Conservation (phyloP, 2,888 invertebrate species). For the Atherix ibis region DNA sequence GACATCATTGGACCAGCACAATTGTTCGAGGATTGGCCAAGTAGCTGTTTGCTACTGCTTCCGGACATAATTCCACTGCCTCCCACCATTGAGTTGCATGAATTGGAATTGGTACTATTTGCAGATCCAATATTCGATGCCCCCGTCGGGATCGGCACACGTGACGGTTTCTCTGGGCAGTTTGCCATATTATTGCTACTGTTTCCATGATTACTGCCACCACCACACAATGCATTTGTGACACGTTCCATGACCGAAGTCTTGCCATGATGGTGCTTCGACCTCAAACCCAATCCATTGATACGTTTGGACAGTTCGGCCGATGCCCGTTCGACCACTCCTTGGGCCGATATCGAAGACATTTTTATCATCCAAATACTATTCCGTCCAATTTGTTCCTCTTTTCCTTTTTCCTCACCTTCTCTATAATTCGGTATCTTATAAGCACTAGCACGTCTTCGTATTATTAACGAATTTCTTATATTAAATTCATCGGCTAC, state of each 20-base stretch:
- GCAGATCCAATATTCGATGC: constrained; percentile 11
- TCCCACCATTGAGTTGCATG: constrained; percentile 3
- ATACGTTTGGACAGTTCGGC: constrained; percentile 80
- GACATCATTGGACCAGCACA: background rate
- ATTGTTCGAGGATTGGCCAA: background rate
- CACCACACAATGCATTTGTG: constrained; percentile 72
- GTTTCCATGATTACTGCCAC: constrained; percentile 33
- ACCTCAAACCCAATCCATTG: constrained; percentile 60
- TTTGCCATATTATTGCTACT: constrained; percentile 15
- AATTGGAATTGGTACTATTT: constrained; percentile 5
- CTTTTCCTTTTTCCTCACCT: too few species aligned
- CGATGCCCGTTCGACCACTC: constrained; percentile 81
- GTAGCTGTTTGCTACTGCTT: constrained; percentile 4
- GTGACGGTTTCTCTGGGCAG: constrained; percentile 36
- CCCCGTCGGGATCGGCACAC: constrained; percentile 21
- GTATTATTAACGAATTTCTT: too few species aligned
- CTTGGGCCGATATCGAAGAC: constrained; percentile 76
- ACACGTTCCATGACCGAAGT: constrained; percentile 74
- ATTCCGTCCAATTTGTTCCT: too few species aligned
- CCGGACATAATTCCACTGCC: background rate
- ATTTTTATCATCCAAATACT: constrained; percentile 36
- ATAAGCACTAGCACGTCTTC: too few species aligned
- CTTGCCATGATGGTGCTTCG: constrained; percentile 39
- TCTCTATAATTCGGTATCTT: too few species aligned
- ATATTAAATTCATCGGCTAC: too few species aligned